Conservation (phyloP, 1,140 invertebrate genomes). For the Hypothenemus hampei region DNA sequence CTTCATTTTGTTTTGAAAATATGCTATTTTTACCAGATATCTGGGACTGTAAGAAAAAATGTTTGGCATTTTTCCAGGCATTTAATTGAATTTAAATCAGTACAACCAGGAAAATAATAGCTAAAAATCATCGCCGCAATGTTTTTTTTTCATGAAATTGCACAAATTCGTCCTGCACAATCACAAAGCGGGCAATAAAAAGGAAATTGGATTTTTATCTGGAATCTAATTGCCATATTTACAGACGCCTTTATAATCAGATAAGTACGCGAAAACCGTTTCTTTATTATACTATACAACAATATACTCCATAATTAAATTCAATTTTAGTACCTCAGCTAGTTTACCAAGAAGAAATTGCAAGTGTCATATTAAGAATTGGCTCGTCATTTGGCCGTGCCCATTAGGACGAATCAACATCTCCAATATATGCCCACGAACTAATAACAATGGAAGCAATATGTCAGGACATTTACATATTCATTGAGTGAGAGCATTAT, state of each 20-base stretch:
- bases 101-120: not conserved
- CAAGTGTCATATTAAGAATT: no score
- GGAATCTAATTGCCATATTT: constrained; percentile 21
- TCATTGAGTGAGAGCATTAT: constrained; percentile 11
- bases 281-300: not conserved
- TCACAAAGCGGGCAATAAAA: constrained; percentile 5
- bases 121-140: not conserved
- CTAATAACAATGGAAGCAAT: constrained; percentile 11
- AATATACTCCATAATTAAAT: no score
- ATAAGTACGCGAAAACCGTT: not conserved
- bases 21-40: no score
- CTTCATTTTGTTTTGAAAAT: no score
- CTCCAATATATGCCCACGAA: constrained; percentile 5
- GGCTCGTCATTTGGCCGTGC: not conserved
- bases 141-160: not conserved
- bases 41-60: no score
- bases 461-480: constrained; percentile 9
- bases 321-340: no score
- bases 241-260: constrained; percentile 1
- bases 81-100: not conserved
- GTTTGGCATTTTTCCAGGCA: no score
- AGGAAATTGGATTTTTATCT: constrained; percentile 23
- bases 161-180: not conserved
- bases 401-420: constrained; percentile 1
- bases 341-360: no score